These are phyloP conservation scores for Cordilura impudica DNA, from an alignment of 2,888 invertebrate species.

Conservation along the genomic window DNA sequence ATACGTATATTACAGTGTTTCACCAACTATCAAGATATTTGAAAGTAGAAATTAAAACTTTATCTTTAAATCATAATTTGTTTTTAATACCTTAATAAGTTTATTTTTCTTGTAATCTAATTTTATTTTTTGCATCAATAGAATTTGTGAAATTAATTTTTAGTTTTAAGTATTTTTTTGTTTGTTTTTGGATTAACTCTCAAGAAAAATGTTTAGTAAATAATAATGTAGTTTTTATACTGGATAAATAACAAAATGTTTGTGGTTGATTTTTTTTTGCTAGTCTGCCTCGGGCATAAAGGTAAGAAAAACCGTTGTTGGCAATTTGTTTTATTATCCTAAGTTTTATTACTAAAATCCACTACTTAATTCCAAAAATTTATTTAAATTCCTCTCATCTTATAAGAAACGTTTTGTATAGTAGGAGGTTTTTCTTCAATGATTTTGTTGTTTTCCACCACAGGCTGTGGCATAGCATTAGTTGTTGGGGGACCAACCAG, in stretches of 20 bases:
- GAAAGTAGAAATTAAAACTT: conserved; percentile 17
- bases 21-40: conserved; percentile 82
- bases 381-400: conserved; percentile 20
- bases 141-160: conserved; percentile 23
- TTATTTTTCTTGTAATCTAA: background rate
- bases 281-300: background rate
- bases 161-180: conserved; percentile 12
- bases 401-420: conserved; percentile 42
- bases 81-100: background rate
- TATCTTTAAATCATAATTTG: background rate
- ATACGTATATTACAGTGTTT: conserved; percentile 82
- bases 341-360: background rate
- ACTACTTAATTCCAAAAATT: background rate
- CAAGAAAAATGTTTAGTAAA: background rate
- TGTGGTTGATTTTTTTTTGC: background rate
- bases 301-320: background rate
- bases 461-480: background rate
- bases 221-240: conserved; percentile 3
- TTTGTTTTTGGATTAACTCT: background rate
- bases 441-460: background rate
- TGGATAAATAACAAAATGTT: background rate
- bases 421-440: conserved; percentile 10
- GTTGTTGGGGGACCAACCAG: background rate
- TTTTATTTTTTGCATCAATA: background rate
- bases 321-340: conserved; percentile 24